These are phyloP conservation scores for Diorhabda elongata DNA, from an alignment of 1,140 invertebrate species.

Conservation along the genomic window DNA sequence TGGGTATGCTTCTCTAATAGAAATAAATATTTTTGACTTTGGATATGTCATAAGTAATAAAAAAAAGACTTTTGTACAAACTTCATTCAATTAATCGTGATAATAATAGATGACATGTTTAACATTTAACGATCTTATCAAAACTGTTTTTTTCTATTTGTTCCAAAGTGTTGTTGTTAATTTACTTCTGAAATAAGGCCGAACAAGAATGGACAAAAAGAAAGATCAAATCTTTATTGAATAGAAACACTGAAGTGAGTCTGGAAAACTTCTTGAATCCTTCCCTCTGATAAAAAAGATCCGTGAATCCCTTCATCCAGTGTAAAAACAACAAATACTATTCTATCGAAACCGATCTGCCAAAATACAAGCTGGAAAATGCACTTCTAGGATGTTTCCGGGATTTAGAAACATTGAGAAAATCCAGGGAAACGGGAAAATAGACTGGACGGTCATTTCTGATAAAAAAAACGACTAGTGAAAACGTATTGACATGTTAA, in stretches of 20 bases:
- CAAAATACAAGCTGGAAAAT: constrained; percentile 18
- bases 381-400: constrained; percentile 9
- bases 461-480: neutral
- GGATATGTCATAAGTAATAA: too few relatives aligned
- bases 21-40: too few relatives aligned
- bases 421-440: neutral
- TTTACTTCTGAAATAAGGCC: neutral
- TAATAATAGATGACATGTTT: neutral
- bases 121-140: neutral
- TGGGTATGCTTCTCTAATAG: too few relatives aligned
- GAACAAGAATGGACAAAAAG: neutral
- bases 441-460: constrained; percentile 5
- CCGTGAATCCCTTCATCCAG: constrained; percentile 9
- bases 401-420: neutral
- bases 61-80: too few relatives aligned
- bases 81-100: neutral
- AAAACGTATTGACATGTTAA: constrained; percentile 5
- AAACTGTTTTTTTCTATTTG: neutral
- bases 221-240: constrained; percentile 1
- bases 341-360: constrained; percentile 17
- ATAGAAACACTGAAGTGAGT: neutral
- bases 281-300: constrained; percentile 6
- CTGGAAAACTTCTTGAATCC: neutral
- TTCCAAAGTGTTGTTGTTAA: neutral
- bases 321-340: constrained; percentile 19